Conservation (phyloP, 1,140 invertebrate species). For the Helicoverpa zea region DNA sequence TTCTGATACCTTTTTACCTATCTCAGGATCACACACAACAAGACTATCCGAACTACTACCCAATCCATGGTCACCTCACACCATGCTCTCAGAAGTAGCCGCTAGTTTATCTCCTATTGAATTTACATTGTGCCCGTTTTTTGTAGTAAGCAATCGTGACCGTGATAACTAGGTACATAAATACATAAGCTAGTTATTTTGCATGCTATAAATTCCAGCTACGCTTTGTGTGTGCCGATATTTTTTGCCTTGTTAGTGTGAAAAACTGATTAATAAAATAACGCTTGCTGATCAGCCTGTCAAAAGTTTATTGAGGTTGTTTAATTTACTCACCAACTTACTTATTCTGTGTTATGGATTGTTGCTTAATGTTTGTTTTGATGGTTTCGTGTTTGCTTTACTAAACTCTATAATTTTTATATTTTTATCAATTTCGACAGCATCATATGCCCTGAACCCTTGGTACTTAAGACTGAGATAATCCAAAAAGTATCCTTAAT, state of each 20-base stretch:
- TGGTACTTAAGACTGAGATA: too few species aligned
- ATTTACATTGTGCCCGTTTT: conserved; percentile 56
- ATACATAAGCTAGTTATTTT: conserved; percentile 35
- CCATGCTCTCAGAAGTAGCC: conserved; percentile 27
- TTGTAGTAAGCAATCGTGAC: conserved; percentile 52
- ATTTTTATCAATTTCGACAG: too few species aligned
- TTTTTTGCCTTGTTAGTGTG: conserved; percentile 52
- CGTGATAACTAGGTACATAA: conserved; percentile 30
- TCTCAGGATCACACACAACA: not conserved
- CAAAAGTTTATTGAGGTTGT: conserved; percentile 21
- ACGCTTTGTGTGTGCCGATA: conserved; percentile 51
- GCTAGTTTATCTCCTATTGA: conserved; percentile 57
- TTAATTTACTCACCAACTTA: not conserved
- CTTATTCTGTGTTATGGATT: conserved; percentile 15
- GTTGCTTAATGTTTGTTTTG: conserved; percentile 15
- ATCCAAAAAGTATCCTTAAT: too few species aligned
- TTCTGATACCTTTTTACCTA: not conserved
- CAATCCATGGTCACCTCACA: not conserved
- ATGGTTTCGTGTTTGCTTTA: not conserved
- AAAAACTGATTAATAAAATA: conserved; percentile 31
- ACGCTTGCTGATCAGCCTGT: conserved; percentile 32
- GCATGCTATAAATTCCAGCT: conserved; percentile 42
- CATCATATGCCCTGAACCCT: too few species aligned
- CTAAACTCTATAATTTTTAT: too few species aligned
- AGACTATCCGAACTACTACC: not conserved